A percentile compares a stretch with the other conserved stretches of the same genome.
Conservation (phyloP, 2,888 invertebrate species). For the Nycteola revayana region DNA sequence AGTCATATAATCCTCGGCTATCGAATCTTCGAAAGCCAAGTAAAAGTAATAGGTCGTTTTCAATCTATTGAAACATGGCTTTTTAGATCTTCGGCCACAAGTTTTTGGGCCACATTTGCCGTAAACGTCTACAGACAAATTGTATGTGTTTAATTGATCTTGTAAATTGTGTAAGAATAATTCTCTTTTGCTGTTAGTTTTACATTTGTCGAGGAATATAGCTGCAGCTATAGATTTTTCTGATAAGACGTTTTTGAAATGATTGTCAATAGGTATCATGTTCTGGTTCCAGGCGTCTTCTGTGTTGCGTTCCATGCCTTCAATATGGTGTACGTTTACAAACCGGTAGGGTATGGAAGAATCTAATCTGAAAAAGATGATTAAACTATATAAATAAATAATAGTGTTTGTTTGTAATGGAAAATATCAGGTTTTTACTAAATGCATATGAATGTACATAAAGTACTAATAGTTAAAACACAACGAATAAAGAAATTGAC, state of each 20-base stretch:
- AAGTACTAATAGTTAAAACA: neutral
- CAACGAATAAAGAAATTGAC: no score
- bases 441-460: no score
- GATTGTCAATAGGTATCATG: constrained; percentile 37
- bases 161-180: constrained; percentile 54
- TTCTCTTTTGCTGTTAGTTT: constrained; percentile 51
- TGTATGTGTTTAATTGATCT: constrained; percentile 58
- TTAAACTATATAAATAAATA: neutral
- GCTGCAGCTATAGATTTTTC: constrained; percentile 57
- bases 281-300: constrained; percentile 41
- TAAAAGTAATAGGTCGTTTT: constrained; percentile 86
- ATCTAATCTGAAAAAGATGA: constrained; percentile 35
- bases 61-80: constrained; percentile 57
- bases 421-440: no score
- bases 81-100: constrained; percentile 49
- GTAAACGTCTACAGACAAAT: constrained; percentile 73
- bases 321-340: constrained; percentile 43
- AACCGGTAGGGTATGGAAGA: constrained; percentile 54
- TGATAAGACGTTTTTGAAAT: constrained; percentile 35
- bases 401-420: no score
- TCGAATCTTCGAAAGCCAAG: constrained; percentile 86
- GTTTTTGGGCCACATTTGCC: constrained; percentile 72
- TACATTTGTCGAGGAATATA: constrained; percentile 60
- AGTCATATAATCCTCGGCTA: constrained; percentile 75
- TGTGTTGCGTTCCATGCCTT: constrained; percentile 40